Evolutionary conservation across 2,888 invertebrate genomes (phyloP).

Genomic region (Drosophila macrospina): DNA sequence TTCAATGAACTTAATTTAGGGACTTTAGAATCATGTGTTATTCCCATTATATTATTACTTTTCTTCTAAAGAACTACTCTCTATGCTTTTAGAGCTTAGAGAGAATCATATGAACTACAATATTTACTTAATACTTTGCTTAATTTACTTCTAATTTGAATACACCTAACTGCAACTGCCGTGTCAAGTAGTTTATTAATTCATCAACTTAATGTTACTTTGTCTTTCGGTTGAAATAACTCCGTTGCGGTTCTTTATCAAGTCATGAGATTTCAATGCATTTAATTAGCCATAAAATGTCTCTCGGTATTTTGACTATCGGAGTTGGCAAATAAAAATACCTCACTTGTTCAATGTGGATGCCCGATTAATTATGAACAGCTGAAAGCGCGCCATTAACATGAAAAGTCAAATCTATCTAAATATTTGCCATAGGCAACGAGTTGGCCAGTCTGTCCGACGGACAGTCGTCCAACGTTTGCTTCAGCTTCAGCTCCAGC

Average conservation of each 20-base stretch:
- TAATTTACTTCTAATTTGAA: neutral
- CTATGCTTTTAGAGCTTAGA: too few species aligned
- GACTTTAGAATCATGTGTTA: too few species aligned
- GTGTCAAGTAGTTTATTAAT: constrained; percentile 13
- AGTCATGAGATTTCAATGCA: constrained; percentile 62
- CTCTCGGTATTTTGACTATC: constrained; percentile 64
- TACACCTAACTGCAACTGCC: neutral
- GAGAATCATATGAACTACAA: too few species aligned
- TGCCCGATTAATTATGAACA: constrained; percentile 80
- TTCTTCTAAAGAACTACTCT: too few species aligned
- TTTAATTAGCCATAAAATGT: constrained; percentile 76
- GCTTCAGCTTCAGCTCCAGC: constrained; percentile 15
- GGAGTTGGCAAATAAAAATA: constrained; percentile 69
- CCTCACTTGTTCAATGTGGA: constrained; percentile 73
- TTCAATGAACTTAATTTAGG: neutral
- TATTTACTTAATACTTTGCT: neutral
- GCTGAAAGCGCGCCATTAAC: constrained; percentile 81
- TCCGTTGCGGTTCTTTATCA: constrained; percentile 26
- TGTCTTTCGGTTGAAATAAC: constrained; percentile 23
- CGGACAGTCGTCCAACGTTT: constrained; percentile 20
- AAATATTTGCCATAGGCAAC: constrained; percentile 75
- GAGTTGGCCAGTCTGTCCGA: constrained; percentile 43
- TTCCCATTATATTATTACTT: too few species aligned
- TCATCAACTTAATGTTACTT: constrained; percentile 3
- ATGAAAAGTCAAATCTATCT: constrained; percentile 81